Conservation (phyloP, 2,113 vertebrate genomes). For the Dasypus novemcinctus region DNA sequence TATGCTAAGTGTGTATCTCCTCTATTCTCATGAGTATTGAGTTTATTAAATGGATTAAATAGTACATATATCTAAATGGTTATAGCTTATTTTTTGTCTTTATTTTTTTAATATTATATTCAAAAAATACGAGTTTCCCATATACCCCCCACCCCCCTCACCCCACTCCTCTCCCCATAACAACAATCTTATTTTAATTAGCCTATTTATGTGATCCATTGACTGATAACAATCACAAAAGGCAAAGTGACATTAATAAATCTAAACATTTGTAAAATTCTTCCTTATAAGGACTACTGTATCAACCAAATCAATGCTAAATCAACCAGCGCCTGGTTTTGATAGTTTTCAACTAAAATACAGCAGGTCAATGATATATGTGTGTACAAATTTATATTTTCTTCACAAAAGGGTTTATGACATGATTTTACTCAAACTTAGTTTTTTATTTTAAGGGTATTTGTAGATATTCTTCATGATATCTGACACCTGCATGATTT, state of each 20-base stretch:
- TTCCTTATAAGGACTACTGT: neutral
- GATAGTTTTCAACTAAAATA: neutral
- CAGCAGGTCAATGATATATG: neutral
- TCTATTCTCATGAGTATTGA: neutral
- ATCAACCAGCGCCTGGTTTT: too few relatives aligned
- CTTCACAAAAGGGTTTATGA: neutral
- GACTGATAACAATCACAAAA: too few relatives aligned
- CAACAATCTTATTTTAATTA: conserved; percentile 32
- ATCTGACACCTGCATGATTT: neutral
- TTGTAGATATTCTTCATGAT: neutral
- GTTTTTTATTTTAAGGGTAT: neutral
- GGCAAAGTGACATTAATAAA: neutral
- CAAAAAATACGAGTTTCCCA: too few relatives aligned
- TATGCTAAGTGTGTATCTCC: neutral
- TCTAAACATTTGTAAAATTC: neutral
- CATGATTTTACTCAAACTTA: neutral
- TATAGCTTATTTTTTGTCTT: too few relatives aligned
- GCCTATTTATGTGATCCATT: neutral
- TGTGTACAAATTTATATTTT: neutral
- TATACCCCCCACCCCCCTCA: too few relatives aligned
- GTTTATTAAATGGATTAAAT: neutral
- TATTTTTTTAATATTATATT: too few relatives aligned
- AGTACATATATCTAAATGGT: neutral
- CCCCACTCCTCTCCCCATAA: too few relatives aligned
- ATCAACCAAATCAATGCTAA: too few relatives aligned